Evolutionary conservation across 2,888 invertebrate species (phyloP).

Genomic region (Orthosia incerta): DNA sequence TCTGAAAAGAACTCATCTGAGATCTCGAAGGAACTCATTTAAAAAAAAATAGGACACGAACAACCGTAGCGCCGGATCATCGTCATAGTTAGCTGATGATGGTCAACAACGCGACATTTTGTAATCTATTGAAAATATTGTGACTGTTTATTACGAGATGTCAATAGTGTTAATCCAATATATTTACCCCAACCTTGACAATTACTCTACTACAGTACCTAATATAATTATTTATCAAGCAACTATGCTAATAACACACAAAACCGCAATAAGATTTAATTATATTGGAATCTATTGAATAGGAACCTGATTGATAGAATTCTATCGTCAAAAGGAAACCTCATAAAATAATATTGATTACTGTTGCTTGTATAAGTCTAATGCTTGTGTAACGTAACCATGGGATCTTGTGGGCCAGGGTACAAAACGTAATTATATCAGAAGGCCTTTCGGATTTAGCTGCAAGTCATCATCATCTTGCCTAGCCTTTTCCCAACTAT

Average conservation of each 20-base stretch:
- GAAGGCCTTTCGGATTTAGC: not conserved
- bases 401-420: not conserved
- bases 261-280: slow-evolving; percentile 40
- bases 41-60: no score
- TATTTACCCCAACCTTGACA: slow-evolving; percentile 24
- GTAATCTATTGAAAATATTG: no score
- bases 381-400: not conserved
- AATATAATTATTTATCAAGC: slow-evolving; percentile 33
- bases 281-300: slow-evolving; percentile 38
- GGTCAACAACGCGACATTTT: no score
- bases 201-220: slow-evolving; percentile 1
- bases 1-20: no score
- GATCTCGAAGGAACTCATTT: no score
- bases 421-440: not conserved
- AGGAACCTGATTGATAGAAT: slow-evolving; percentile 35
- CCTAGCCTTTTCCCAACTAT: no score
- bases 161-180: no score
- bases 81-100: no score
- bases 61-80: no score
- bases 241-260: slow-evolving; percentile 14
- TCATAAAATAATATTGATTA: slow-evolving; percentile 9
- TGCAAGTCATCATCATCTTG: no score
- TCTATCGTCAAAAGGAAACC: slow-evolving; percentile 26
- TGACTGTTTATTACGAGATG: no score
- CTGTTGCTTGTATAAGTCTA: not conserved